These are phyloP conservation scores for Neogobius melanostomus DNA, from an alignment of 2,113 vertebrate genomes.

Conservation along the genomic window DNA sequence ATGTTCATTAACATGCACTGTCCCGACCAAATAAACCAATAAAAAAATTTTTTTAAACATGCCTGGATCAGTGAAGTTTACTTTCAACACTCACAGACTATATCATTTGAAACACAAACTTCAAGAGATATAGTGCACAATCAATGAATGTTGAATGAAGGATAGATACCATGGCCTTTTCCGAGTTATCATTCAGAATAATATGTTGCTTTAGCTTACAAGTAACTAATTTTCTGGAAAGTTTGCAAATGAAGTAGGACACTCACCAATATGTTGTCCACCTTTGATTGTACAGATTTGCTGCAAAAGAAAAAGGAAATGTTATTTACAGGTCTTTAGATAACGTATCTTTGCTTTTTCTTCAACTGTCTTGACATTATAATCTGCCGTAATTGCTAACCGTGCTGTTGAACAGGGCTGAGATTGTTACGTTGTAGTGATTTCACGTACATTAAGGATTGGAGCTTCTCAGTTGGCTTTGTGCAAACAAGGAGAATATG, in stretches of 20 bases:
- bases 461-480: not conserved
- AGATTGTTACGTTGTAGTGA: not conserved
- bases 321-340: not conserved
- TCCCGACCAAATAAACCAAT: too few relatives aligned
- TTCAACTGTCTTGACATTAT: not conserved
- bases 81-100: too few relatives aligned
- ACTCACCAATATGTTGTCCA: slow-evolving; percentile 99
- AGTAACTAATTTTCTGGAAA: not conserved
- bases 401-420: not conserved
- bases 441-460: not conserved
- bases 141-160: too few relatives aligned
- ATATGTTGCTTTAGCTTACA: not conserved
- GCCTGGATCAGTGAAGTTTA: too few relatives aligned
- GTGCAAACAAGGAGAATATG: not conserved
- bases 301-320: slow-evolving; percentile 73
- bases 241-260: not conserved
- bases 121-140: too few relatives aligned
- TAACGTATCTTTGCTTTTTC: not conserved
- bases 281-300: slow-evolving; percentile 99
- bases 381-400: not conserved
- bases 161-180: too few relatives aligned
- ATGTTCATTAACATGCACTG: too few relatives aligned
- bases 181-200: not conserved
- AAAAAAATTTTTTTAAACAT: too few relatives aligned
- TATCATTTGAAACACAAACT: too few relatives aligned